Base-by-base conservation (phyloP, 1,140 invertebrate species). In the Periplaneta americana region DNA sequence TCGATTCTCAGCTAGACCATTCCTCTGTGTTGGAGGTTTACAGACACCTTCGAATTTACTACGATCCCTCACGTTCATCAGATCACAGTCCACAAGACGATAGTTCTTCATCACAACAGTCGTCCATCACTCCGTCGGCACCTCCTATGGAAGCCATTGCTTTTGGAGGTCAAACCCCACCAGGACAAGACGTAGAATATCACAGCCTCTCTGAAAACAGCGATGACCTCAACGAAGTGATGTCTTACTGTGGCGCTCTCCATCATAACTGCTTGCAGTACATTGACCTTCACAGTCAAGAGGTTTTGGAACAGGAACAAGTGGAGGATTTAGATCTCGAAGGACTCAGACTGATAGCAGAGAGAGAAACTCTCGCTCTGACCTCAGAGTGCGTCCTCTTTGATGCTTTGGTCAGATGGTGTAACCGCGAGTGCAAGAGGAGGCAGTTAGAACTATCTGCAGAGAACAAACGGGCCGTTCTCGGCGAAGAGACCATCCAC, bases 331-430 rank as follows among this genome's bases (percentile, higher is more conserved):
- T 95, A 2, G 90, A 90, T 35, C 88, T 89, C 34, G 89, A 90
- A 31, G 91, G 92, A 78, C 85, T 95, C 1, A 87, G 89, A 0
- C 88, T 93, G 31, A 90, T 95, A 39, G 88, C 93, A 0, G 88
- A 88, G 75, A 87, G 94, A 2, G 91, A 94, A 80, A 92, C 90
- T 9, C 86, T 94, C 18, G 86, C 88, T 66, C 86, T 93, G 1
- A 84, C 87, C 0, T 89, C 87, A 75, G 93, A 94, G 84, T 87
- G 89, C 3, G 85, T 90, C 2, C 85, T 94, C 6, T 92, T 92
- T 57, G 86, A 88, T 18, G 92, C 93, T 8, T 83, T 94, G 57
- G 89, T 91, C 32, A 89, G 92, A 80, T 95, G 94, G 94, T 90
- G 92, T 11, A 91, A 90, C 32, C 91, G 92, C 9, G 91, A 92